These are phyloP conservation scores for Karalla daura DNA, from an alignment of 2,797 vertebrate genomes.

Conservation along the genomic window DNA sequence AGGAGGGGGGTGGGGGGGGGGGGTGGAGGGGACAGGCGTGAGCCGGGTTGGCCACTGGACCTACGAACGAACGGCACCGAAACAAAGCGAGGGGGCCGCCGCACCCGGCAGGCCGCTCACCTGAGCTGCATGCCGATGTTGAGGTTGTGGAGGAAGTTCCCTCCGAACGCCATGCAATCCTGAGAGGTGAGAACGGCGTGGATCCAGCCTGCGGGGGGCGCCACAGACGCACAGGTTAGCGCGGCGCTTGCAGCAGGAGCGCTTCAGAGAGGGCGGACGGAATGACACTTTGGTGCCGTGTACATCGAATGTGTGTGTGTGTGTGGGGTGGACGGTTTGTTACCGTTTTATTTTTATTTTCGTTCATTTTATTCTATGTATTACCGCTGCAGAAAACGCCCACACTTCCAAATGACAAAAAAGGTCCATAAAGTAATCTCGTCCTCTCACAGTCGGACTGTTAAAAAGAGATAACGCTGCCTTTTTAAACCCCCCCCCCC, in stretches of 20 bases:
- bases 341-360: too few relatives aligned
- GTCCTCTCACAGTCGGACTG: neutral
- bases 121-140: conserved; percentile 99
- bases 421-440: conserved; percentile 14
- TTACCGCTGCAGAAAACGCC: neutral
- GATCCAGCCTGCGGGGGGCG: conserved; percentile 93
- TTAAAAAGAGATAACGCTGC: conserved; percentile 33
- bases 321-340: too few relatives aligned
- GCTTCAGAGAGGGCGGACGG: neutral
- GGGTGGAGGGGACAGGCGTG: too few relatives aligned
- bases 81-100: neutral
- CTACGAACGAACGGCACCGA: neutral
- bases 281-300: neutral
- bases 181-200: conserved; percentile 98
- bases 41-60: neutral
- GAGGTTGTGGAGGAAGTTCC: conserved; percentile 99
- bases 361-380: too few relatives aligned
- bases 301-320: neutral
- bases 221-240: conserved; percentile 47
- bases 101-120: conserved; percentile 70
- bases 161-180: conserved; percentile 99
- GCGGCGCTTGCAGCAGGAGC: neutral
- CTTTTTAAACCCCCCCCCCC: neutral
- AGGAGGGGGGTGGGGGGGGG: too few relatives aligned
- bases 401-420: neutral